Evolutionary conservation across 2,797 vertebrate species (phyloP).

Genomic region (Capromys pilorides): DNA sequence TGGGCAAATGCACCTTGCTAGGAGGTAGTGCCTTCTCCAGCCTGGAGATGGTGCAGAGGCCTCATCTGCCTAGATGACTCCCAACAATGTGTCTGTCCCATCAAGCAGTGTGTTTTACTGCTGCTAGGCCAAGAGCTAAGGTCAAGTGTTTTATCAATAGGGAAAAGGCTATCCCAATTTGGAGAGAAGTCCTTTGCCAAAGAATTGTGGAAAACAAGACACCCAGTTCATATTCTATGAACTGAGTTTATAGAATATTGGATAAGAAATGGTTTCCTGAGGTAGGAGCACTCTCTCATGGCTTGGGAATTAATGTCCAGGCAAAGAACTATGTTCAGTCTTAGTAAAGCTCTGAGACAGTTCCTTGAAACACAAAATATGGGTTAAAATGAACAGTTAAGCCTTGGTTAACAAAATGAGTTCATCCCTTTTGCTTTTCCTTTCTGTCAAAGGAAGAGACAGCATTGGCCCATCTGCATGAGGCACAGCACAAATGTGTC

Average conservation of each 20-base stretch:
- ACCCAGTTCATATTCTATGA: no score
- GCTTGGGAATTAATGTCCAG: not conserved
- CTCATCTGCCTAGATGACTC: not conserved
- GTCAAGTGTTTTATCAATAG: not conserved
- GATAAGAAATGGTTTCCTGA: not conserved
- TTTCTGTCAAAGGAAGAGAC: not conserved
- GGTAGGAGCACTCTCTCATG: not conserved
- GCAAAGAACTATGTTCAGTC: not conserved
- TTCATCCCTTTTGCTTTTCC: not conserved
- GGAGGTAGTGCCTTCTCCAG: not conserved
- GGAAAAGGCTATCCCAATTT: not conserved
- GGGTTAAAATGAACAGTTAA: not conserved
- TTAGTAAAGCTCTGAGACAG: not conserved
- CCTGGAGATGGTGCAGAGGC: not conserved
- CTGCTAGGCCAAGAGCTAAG: not conserved
- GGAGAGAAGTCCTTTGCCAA: not conserved
- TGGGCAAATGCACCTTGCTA: not conserved
- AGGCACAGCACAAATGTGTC: not conserved
- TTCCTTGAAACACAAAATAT: not conserved
- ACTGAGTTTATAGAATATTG: not conserved
- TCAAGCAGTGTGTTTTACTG: not conserved
- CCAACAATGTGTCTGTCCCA: not conserved
- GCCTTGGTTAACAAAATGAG: no score
- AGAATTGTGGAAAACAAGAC: not conserved
- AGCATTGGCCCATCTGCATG: not conserved